These are phyloP conservation scores for Hypomesus transpacificus DNA, from an alignment of 2,113 vertebrate species.

Conservation along the genomic window DNA sequence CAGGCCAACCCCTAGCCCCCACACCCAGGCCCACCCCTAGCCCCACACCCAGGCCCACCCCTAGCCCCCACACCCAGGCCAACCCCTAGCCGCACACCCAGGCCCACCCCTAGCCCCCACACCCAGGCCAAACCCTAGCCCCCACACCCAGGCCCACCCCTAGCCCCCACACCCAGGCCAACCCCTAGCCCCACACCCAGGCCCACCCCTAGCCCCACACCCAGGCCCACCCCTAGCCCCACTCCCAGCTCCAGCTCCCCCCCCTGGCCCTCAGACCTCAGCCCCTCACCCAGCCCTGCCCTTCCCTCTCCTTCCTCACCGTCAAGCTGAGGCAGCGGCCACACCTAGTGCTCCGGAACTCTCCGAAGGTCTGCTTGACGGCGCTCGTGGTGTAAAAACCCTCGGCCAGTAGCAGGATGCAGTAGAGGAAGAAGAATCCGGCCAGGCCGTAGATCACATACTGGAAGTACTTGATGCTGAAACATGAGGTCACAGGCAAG, in stretches of 20 bases:
- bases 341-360: constrained; percentile 93
- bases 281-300: neutral
- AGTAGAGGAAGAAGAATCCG: constrained; percentile 98
- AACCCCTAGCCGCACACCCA: too few relatives aligned
- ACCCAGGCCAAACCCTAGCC: neutral
- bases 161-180: too few relatives aligned
- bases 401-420: constrained; percentile 92
- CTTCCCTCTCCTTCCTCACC: constrained; percentile 69
- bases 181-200: too few relatives aligned
- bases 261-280: too few relatives aligned
- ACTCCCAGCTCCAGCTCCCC: too few relatives aligned
- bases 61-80: too few relatives aligned
- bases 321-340: constrained; percentile 93
- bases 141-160: too few relatives aligned
- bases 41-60: too few relatives aligned
- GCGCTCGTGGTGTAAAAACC: constrained; percentile 97
- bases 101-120: neutral
- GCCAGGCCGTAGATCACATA: constrained; percentile 97
- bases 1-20: too few relatives aligned
- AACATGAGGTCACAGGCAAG: constrained; percentile 35
- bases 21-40: too few relatives aligned
- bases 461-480: constrained; percentile 93
- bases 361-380: constrained; percentile 94
- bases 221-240: too few relatives aligned
- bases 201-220: too few relatives aligned